Evolutionary conservation across 2,113 vertebrate genomes (phyloP).

Genomic region (Fukomys damarensis): DNA sequence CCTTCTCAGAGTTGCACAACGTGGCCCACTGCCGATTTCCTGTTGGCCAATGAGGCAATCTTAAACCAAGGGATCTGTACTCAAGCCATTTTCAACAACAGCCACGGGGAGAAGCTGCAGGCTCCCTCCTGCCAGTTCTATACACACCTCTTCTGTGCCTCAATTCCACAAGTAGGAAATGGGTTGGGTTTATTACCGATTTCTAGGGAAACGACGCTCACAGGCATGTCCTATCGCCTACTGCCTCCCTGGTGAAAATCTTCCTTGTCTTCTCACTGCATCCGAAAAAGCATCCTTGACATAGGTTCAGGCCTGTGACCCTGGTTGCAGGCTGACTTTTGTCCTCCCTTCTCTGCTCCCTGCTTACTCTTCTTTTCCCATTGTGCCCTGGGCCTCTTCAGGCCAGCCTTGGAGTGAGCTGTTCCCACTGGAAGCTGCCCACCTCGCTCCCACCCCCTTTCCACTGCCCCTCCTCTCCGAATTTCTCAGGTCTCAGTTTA

Average conservation of each 20-base stretch:
- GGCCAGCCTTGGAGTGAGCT: fast-evolving
- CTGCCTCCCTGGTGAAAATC: neutral
- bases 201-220: conserved; percentile 41
- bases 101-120: neutral
- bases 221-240: no score
- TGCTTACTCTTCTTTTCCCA: neutral
- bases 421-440: neutral
- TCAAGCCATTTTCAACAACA: neutral
- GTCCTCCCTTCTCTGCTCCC: neutral
- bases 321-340: fast-evolving
- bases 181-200: conserved; percentile 1
- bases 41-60: neutral
- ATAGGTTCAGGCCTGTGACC: neutral
- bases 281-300: neutral
- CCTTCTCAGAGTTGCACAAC: neutral
- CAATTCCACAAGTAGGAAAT: neutral
- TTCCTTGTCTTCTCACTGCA: neutral
- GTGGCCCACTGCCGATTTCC: neutral
- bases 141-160: neutral
- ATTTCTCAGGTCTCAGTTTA: neutral
- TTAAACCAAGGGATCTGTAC: neutral
- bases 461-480: neutral
- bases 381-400: fast-evolving
- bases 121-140: fast-evolving
- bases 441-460: fast-evolving